Evolutionary conservation across 2,797 vertebrate genomes (phyloP).

Genomic region (Moxostoma hubbsi): DNA sequence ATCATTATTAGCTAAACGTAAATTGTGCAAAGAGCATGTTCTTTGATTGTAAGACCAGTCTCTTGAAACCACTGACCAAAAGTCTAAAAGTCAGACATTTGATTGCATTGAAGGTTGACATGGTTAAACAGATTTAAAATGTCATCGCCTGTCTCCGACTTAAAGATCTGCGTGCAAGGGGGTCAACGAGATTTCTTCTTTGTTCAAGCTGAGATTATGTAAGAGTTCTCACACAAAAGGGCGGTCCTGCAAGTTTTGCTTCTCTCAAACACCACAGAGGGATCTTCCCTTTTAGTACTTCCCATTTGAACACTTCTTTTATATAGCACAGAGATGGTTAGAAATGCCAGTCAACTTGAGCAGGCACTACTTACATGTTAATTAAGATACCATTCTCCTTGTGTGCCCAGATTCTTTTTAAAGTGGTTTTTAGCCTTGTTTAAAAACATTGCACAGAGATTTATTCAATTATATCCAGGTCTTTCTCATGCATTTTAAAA

Average conservation of each 20-base stretch:
- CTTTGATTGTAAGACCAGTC: neutral
- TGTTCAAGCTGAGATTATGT: slow-evolving; percentile 67
- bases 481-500: neutral
- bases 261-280: slow-evolving; percentile 61
- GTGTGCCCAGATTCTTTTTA: slow-evolving; percentile 36
- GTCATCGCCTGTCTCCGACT: neutral
- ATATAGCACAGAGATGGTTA: slow-evolving; percentile 4
- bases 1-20: neutral
- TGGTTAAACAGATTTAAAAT: neutral
- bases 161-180: slow-evolving; percentile 55
- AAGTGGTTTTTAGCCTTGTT: neutral
- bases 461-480: neutral
- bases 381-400: slow-evolving; percentile 44
- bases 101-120: slow-evolving; percentile 20
- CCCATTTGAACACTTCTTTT: slow-evolving; percentile 46
- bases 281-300: slow-evolving; percentile 62
- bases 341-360: slow-evolving; percentile 62
- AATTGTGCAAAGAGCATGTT: neutral
- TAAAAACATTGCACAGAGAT: neutral
- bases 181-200: slow-evolving; percentile 59
- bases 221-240: slow-evolving; percentile 66
- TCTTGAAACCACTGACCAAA: neutral
- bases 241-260: slow-evolving; percentile 62
- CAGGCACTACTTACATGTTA: slow-evolving; percentile 43
- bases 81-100: slow-evolving; percentile 18